Conservation (phyloP, 2,797 vertebrate genomes). For the Notolepis coatsorum region DNA sequence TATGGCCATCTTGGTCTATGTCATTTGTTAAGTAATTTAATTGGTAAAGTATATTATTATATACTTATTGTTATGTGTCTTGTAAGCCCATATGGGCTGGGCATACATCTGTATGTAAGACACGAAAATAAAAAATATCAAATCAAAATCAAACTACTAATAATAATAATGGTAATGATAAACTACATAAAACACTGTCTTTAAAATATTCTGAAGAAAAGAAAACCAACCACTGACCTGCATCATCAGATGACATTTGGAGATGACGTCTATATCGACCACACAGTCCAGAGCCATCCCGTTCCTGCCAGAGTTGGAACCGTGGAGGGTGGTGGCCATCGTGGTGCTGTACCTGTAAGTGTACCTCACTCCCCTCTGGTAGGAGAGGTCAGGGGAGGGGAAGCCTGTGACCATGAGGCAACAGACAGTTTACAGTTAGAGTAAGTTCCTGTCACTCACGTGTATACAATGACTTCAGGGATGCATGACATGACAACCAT, state of each 20-base stretch:
- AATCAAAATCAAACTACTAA: background rate
- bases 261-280: conserved; percentile 81
- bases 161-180: too few relatives aligned
- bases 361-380: conserved; percentile 76
- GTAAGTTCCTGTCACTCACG: background rate
- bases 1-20: too few relatives aligned
- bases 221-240: conserved; percentile 59
- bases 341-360: conserved; percentile 83
- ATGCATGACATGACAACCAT: background rate
- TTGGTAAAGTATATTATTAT: too few relatives aligned
- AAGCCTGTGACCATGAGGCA: conserved; percentile 39
- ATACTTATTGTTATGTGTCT: too few relatives aligned
- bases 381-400: conserved; percentile 43
- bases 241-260: conserved; percentile 82
- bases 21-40: too few relatives aligned
- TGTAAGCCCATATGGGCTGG: too few relatives aligned
- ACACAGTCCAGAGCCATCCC: conserved; percentile 84
- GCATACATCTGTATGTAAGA: too few relatives aligned
- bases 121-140: too few relatives aligned
- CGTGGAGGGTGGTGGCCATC: conserved; percentile 78
- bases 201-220: too few relatives aligned
- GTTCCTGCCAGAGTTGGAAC: conserved; percentile 68
- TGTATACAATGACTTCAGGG: background rate
- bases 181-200: background rate
- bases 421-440: background rate